A percentile compares a stretch with the other conserved stretches of the same genome.
Evolutionary conservation across 2,113 vertebrate genomes (phyloP).

Genomic region (Zapus hudsonius): DNA sequence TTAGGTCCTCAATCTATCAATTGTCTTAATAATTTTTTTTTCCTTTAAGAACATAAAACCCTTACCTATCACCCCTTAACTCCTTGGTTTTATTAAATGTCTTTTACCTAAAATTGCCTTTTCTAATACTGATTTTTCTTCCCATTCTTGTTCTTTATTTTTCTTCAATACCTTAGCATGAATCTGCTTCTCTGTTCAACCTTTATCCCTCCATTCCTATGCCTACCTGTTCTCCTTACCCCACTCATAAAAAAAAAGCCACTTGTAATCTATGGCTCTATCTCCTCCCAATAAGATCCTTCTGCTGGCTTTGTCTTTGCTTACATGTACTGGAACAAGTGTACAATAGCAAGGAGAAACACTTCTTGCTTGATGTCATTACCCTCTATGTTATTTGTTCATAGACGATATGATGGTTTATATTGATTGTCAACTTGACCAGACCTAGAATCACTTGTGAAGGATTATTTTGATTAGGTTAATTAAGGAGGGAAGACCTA

Average conservation of each 20-base stretch:
- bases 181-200: not conserved
- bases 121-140: not conserved
- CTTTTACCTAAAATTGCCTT: not conserved
- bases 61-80: not conserved
- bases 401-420: not conserved
- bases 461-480: too few relatives aligned
- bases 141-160: not conserved
- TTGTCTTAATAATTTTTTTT: not conserved
- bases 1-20: not conserved
- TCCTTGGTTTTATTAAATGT: too few relatives aligned
- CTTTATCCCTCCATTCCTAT: not conserved
- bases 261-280: not conserved
- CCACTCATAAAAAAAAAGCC: not conserved
- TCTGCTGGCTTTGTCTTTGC: not conserved
- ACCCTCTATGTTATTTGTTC: not conserved
- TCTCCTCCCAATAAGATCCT: not conserved
- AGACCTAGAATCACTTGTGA: too few relatives aligned
- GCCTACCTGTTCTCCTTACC: not conserved
- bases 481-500: too few relatives aligned
- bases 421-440: too few relatives aligned
- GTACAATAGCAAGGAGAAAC: not conserved
- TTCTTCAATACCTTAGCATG: not conserved
- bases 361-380: not conserved
- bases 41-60: not conserved
- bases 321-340: not conserved